Base-by-base conservation (phyloP, 2,888 invertebrate species). In the Amiota mariae region DNA sequence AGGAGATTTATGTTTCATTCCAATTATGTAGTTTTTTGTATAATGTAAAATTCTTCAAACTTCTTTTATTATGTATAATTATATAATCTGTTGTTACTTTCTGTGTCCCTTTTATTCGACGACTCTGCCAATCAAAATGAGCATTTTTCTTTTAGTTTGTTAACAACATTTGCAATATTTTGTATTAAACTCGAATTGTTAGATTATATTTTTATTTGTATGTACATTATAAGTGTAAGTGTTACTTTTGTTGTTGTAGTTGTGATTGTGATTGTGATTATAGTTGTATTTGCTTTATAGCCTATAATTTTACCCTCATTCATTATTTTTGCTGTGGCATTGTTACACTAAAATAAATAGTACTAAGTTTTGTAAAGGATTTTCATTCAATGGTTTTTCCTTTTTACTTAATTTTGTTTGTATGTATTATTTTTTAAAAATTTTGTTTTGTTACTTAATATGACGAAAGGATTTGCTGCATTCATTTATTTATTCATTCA, bases 271-370 rank as follows among this genome's bases (percentile, higher is more conserved):
- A 51, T 20, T 72, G 72, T 79, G 79, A 82, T 78, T 78, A 77
- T 76, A 75, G 70, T 75, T 64, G 75, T 76, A 76, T 78, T 81
- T 78, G 76, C 61, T 82, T 78, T 76, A 75, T 81, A 73, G 74
- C 67, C 75, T 64, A 68, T 74, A 80, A 78, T 79, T 77, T 77
- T 72, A 36, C 59, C 59, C 73, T 67, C 74, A 74, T 78, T 57
- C 70, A 78, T 75, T 75, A 73, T 72, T 67, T 71, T 51, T 36
- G 36, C 46, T 47, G 71, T 66, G 75, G 74, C 72, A 70, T 46
- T 71, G 24, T 49, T 57, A 54, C 13, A 70, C 36, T 4, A 59
- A 59, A 47, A 57, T 18, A 46, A 46, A 6, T 11, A 24, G 18
- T 18, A n/a, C 10, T 6, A 6, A 12, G 8, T 18, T 20, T 1